A percentile compares a stretch with the other conserved stretches of the same genome.
These are phyloP conservation scores for Sylvietta virens DNA, from an alignment of 2,113 vertebrate genomes.

Conservation along the genomic window DNA sequence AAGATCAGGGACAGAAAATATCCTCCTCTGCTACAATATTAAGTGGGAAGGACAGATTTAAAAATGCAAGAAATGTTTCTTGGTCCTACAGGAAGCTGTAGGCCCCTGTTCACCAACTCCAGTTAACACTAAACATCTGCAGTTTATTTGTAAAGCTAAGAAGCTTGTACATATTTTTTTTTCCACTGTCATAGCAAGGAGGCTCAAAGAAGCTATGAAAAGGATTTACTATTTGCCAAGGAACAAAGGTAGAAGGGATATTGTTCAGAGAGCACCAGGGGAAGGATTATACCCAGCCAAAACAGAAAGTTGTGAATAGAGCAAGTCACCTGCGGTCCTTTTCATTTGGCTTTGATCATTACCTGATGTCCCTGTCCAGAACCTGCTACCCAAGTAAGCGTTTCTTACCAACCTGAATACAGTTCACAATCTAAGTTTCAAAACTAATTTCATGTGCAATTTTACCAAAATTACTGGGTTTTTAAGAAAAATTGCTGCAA, in stretches of 20 bases:
- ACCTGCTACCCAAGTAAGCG: background rate
- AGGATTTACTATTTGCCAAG: background rate
- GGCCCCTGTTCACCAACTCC: background rate
- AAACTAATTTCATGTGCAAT: background rate
- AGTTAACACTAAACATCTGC: background rate
- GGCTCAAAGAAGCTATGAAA: background rate
- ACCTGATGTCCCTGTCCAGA: background rate
- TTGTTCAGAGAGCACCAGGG: background rate
- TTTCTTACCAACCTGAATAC: background rate
- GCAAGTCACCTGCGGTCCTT: background rate
- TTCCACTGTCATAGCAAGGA: background rate
- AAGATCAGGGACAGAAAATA: conserved; percentile 1
- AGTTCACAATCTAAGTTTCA: background rate
- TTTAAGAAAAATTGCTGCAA: background rate
- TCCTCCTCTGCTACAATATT: background rate
- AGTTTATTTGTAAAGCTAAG: background rate
- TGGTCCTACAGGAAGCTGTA: background rate
- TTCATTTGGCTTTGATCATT: background rate
- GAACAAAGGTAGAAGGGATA: background rate
- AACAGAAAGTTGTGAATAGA: background rate
- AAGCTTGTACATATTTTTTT: background rate
- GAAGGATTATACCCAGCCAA: background rate
- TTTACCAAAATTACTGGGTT: background rate
- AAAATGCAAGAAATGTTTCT: background rate
- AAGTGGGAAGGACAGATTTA: background rate